Conservation (phyloP, 1,140 invertebrate genomes). For the Scaptomyza graminum region DNA sequence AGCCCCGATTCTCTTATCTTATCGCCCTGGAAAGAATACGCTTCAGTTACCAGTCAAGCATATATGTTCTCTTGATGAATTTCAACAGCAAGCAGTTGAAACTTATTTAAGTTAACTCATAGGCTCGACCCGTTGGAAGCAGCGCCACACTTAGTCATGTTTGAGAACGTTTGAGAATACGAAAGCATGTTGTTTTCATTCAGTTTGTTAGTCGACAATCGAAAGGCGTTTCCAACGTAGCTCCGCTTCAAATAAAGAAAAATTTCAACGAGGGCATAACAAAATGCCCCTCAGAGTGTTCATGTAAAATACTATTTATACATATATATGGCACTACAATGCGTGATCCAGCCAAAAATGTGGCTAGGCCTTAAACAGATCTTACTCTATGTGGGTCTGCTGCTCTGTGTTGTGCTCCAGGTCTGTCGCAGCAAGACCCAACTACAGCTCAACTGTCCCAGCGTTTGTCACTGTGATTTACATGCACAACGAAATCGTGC, state of each 20-base stretch:
- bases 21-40: slow-evolving; percentile 55
- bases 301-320: not conserved
- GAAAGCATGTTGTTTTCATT: slow-evolving; percentile 3
- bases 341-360: slow-evolving; percentile 66
- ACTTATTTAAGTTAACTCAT: not conserved
- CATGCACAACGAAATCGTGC: slow-evolving; percentile 70
- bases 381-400: slow-evolving; percentile 68
- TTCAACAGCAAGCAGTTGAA: not conserved
- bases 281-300: slow-evolving; percentile 31
- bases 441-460: slow-evolving; percentile 64
- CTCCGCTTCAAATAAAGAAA: not conserved
- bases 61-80: not conserved
- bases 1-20: slow-evolving; percentile 50
- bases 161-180: not conserved
- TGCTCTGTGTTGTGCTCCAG: slow-evolving; percentile 67
- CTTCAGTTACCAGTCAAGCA: slow-evolving; percentile 3
- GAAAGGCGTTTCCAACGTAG: slow-evolving; percentile 13
- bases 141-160: slow-evolving; percentile 36
- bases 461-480: slow-evolving; percentile 72
- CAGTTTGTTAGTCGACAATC: slow-evolving; percentile 22
- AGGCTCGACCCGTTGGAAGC: slow-evolving; percentile 14
- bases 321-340: slow-evolving; percentile 70
- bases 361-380: slow-evolving; percentile 74
- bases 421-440: slow-evolving; percentile 71
- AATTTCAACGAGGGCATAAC: slow-evolving; percentile 27